Conservation (phyloP, 2,113 vertebrate species). For the Tachysurus vachellii region DNA sequence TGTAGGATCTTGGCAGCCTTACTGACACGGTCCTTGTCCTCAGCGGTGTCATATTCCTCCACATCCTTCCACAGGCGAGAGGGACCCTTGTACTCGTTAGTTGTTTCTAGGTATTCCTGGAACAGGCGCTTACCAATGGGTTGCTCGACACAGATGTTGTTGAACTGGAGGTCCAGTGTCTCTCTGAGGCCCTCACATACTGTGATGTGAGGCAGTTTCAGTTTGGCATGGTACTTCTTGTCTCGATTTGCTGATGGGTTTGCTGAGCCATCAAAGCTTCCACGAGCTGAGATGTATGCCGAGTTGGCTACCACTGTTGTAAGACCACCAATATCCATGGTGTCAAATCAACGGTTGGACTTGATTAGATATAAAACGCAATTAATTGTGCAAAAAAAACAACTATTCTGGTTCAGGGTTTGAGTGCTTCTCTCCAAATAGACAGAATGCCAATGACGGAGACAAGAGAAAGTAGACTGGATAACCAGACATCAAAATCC, state of each 20-base stretch:
- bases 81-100: conserved; percentile 67
- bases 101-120: conserved; percentile 71
- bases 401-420: conserved; percentile 18
- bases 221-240: conserved; percentile 76
- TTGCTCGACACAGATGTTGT: conserved; percentile 70
- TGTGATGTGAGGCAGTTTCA: conserved; percentile 79
- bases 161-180: conserved; percentile 71
- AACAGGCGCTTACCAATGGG: conserved; percentile 78
- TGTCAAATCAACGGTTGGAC: conserved; percentile 36
- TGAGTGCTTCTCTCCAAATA: background rate
- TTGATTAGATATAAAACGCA: conserved; percentile 44
- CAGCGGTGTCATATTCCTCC: conserved; percentile 73
- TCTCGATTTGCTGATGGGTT: conserved; percentile 68
- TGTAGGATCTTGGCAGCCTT: conserved; percentile 74
- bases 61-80: conserved; percentile 74
- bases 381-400: conserved; percentile 15
- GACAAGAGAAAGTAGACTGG: background rate
- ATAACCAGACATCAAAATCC: conserved; percentile 30
- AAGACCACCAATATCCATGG: conserved; percentile 77
- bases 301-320: conserved; percentile 80
- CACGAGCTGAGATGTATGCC: conserved; percentile 78
- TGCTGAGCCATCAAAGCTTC: conserved; percentile 72
- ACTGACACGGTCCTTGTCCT: conserved; percentile 71
- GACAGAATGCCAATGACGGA: background rate
- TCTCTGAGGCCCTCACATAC: conserved; percentile 73